Base-by-base conservation (phyloP, 2,888 invertebrate genomes). In the Tipula confusa region DNA sequence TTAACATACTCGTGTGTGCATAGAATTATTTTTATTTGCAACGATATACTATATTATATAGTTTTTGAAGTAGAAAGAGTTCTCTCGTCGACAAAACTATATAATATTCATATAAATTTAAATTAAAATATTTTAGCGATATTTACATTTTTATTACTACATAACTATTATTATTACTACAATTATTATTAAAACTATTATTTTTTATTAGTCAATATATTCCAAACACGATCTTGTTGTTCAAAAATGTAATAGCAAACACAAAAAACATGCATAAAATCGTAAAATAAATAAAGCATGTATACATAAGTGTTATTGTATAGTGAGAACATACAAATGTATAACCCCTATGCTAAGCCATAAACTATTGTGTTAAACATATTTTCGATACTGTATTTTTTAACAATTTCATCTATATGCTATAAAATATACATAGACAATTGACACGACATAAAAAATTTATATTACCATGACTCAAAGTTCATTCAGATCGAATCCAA, bases 81-180 rank as follows among this genome's bases (percentile, higher is more conserved):
- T 48, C 64, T 24, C 24, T 1, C n/a, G n/a, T 24, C 64, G 24
- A 64, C 64, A 24, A 64, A 24, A 24, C 11, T 24, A 64, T 43
- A 43, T 43, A 43, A 43, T 43, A 36, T 43, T 43, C 43, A 15
- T 43, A 43, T 18, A 43, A 43, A n/a, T 43, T 24, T 64, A 64
- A 64, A 64, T 64, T 64, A 64, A 64, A 64, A 64, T 24, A 64
- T 64, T 64, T 64, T 64, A 24, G 64, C 64, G 64, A 64, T 64
- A 64, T 64, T 64, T 64, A 64, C 64, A 24, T 64, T 64, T 64
- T 64, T 64, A 64, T 64, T 64, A 64, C 64, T 64, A 38, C 31
- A 43, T 64, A 64, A 64, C 64, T 64, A 64, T 64, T 64, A 64
- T 64, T 64, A 64, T 64, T 64, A 64, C 64, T 64, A 64, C 64